phyloP scores from a whole-genome alignment of 2,797 vertebrate species.

The Varecia variegata region DNA sequence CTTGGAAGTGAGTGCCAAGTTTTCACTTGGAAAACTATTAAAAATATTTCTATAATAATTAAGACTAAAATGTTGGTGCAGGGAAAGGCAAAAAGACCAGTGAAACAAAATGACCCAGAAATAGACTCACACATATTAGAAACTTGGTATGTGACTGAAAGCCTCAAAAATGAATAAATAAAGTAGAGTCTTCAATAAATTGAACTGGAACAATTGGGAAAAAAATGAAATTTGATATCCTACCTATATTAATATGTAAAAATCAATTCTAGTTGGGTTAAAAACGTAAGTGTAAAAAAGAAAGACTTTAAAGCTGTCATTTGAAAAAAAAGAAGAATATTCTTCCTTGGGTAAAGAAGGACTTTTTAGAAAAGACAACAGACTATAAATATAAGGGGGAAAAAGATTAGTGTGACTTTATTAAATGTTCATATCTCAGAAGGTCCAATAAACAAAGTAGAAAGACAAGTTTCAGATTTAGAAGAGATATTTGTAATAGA shows the following conservation, averaged over 20 bases:
- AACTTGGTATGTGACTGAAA: not conserved
- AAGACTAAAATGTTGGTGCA: not conserved
- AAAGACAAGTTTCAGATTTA: not conserved
- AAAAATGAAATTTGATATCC: not conserved
- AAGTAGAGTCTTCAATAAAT: not conserved
- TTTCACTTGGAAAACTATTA: not conserved
- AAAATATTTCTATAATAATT: slow-evolving; percentile 24
- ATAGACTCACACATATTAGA: not conserved
- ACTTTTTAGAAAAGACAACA: not conserved
- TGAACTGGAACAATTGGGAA: not conserved
- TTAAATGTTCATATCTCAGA: slow-evolving; percentile 17
- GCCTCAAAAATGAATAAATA: not conserved
- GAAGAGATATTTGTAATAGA: not conserved
- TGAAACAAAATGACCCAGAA: not conserved
- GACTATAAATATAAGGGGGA: not conserved
- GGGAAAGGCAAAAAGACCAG: not conserved
- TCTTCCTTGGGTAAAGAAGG: not conserved
- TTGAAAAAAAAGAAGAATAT: not conserved
- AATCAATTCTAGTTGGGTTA: not conserved
- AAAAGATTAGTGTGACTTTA: not conserved
- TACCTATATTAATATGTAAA: not conserved
- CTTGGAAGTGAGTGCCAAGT: no score
- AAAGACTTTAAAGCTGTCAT: not conserved
- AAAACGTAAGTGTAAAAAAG: slow-evolving; percentile 8
- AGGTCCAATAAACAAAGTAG: not conserved